Percentiles rank a stretch among this genome's conserved stretches.
Evolutionary conservation across 37 sponge, comb jelly and placozoan species (phyloP).

Genomic region (Diacarnus erythraeanus): DNA sequence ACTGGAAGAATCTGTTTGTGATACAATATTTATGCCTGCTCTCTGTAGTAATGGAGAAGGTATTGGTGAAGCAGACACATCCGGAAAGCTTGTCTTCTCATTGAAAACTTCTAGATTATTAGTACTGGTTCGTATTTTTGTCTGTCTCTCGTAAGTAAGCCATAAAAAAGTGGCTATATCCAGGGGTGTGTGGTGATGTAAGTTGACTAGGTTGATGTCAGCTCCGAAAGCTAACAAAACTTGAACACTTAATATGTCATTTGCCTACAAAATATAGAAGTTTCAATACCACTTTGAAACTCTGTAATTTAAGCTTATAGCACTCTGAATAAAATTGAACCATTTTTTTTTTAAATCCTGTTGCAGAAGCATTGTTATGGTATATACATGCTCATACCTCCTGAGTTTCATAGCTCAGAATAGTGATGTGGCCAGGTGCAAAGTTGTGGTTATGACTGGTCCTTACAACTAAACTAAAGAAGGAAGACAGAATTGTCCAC

Average conservation of each 20-base stretch:
- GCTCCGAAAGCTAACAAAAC: constrained; percentile 40
- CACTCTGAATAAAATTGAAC: too few relatives aligned
- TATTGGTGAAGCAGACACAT: background rate
- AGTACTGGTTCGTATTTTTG: background rate
- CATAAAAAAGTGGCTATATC: constrained; percentile 26
- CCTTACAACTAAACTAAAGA: too few relatives aligned
- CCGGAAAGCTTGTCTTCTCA: background rate
- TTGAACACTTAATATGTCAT: constrained; percentile 15
- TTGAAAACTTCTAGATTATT: background rate
- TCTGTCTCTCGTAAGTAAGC: background rate
- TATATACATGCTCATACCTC: too few relatives aligned
- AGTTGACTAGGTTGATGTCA: constrained; percentile 13
- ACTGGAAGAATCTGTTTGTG: background rate
- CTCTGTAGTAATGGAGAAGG: background rate
- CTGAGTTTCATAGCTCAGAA: too few relatives aligned
- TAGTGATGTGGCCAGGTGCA: too few relatives aligned
- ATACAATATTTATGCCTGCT: background rate
- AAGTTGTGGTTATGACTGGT: too few relatives aligned
- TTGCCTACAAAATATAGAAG: too few relatives aligned
- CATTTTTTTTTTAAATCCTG: too few relatives aligned
- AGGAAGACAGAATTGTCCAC: too few relatives aligned
- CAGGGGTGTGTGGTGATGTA: constrained; percentile 16
- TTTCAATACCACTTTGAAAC: too few relatives aligned
- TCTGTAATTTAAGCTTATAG: too few relatives aligned
- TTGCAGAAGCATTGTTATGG: too few relatives aligned